A percentile compares a stretch with the other conserved stretches of the same genome.
phyloP scores from a whole-genome alignment of 2,888 invertebrate species.

The Horisme vitalbata region DNA sequence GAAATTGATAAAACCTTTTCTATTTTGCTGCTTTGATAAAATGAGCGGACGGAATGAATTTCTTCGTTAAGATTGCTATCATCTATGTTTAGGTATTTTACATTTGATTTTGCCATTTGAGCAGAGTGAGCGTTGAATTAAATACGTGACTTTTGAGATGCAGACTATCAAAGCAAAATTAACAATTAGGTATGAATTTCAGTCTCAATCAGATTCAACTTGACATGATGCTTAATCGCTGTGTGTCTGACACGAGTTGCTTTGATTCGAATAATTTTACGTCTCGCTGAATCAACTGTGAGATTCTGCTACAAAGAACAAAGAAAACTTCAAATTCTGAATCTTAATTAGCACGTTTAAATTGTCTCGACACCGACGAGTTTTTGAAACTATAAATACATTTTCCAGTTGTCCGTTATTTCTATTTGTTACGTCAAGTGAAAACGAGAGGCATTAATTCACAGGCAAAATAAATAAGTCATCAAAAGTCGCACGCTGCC shows the following conservation, averaged over 20 bases:
- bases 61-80: conserved; percentile 17
- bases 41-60: conserved; percentile 23
- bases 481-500: conserved; percentile 49
- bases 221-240: conserved; percentile 41
- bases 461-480: conserved; percentile 59
- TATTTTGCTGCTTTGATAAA: conserved; percentile 25
- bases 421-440: conserved; percentile 34
- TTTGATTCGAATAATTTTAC: conserved; percentile 68
- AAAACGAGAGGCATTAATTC: conserved; percentile 42
- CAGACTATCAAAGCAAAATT: conserved; percentile 46
- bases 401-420: conserved; percentile 32
- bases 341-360: conserved; percentile 60
- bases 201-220: conserved; percentile 45
- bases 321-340: conserved; percentile 59
- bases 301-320: conserved; percentile 60
- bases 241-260: conserved; percentile 59
- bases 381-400: conserved; percentile 42
- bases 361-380: conserved; percentile 43
- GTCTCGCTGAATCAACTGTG: conserved; percentile 59
- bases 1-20: conserved; percentile 35
- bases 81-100: conserved; percentile 19
- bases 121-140: conserved; percentile 38
- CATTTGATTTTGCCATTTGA: conserved; percentile 34
- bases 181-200: conserved; percentile 40
- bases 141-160: conserved; percentile 50